Evolutionary conservation across 23 tunicate species (phyloP), one percentile per base, ranked within the genome.

Genomic region (Styela clava): DNA sequence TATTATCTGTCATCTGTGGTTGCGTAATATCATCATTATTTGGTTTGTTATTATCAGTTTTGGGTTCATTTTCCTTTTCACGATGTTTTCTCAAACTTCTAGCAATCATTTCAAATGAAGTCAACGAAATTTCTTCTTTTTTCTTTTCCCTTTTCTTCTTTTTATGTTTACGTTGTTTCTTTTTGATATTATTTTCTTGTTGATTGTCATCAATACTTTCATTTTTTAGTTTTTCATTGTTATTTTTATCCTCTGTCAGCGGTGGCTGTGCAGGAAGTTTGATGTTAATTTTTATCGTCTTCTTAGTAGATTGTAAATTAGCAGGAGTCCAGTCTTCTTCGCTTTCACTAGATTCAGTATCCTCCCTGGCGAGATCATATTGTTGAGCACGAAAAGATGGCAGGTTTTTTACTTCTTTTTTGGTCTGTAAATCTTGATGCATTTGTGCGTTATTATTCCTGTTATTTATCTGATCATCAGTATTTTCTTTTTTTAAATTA

Each of bases 311-410:
- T 52, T 52, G 28, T 23, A 76, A 21, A 18, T 36, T 52, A 22
- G 81, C 30, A 25, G 64, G 24, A 21, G 7, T 52, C 81, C 81
- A 76, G 21, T 76, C 81, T 12, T 76, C 81, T 24, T 76, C 81
- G 26, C 65, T 76, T 24, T 76, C 81, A 51, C 52, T 44, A 12
- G 81, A 35, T 0, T 23, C 65, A 24, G 1, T 44, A 16, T 76
- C 81, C 52, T 76, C 81, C 0, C 31, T 51, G 5, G 64, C 31
- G 18, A 29, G 65, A 24, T 76, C 37, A 76, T 52, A 52, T 56
- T 76, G 81, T 2, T 44, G 81, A 1, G 37, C 81, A 20, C 81
- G 24, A 64, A 76, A 76, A 21, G 77, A 34, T 22, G 35, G 34
- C 29, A 16, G 35, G 2, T 35, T 5, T 71, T 29, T 26, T 16